A percentile compares a stretch with the other conserved stretches of the same genome.
These are phyloP conservation scores for Adineta ricciae DNA, from an alignment of 2,888 invertebrate species.

Conservation along the genomic window DNA sequence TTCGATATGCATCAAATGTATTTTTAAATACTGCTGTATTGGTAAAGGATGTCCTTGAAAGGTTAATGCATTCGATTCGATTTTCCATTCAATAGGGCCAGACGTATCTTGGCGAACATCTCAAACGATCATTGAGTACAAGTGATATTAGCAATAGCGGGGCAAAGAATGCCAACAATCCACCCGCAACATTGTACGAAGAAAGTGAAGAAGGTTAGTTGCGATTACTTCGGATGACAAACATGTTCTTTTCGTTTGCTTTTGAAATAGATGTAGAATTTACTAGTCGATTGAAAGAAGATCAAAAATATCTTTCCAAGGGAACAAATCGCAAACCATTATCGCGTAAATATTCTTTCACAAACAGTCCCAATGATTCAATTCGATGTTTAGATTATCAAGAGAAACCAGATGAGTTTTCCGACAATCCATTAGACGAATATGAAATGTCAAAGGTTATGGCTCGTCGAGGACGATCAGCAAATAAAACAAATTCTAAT, in stretches of 20 bases:
- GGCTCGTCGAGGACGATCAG: neutral
- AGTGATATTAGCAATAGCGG: neutral
- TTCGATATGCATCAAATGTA: constrained; percentile 33
- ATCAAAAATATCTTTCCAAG: neutral
- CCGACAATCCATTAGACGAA: constrained; percentile 1
- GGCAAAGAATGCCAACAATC: neutral
- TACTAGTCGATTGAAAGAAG: neutral
- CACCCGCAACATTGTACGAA: neutral
- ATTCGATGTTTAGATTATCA: neutral
- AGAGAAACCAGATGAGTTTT: neutral
- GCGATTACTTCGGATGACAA: neutral
- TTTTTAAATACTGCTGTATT: constrained; percentile 30
- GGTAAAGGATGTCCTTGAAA: neutral
- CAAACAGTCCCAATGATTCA: too few relatives aligned
- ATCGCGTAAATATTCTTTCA: neutral
- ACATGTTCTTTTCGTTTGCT: neutral
- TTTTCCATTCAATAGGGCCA: neutral
- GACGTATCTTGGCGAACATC: constrained; percentile 14
- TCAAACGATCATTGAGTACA: neutral
- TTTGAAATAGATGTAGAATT: neutral
- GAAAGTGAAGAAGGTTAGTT: constrained; percentile 3
- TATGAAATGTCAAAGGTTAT: constrained; percentile 14
- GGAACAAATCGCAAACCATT: neutral
- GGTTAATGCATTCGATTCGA: neutral
- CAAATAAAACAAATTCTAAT: neutral